Evolutionary conservation across 30 jellyfish, hydroid and myxozoan genomes (phyloP).

Genomic region (Clytia hemisphaerica): DNA sequence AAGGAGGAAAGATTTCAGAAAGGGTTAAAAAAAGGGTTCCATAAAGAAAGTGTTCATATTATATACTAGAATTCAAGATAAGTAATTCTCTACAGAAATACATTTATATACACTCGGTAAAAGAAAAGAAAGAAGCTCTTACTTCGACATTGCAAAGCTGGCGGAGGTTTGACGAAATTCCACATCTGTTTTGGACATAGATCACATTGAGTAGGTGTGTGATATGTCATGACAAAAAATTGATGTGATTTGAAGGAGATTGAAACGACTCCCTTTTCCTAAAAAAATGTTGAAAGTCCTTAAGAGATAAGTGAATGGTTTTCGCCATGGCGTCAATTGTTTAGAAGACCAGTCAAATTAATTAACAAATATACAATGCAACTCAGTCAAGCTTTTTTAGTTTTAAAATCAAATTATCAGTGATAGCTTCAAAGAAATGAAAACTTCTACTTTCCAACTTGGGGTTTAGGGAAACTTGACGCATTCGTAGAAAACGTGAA

Average conservation of each 20-base stretch:
- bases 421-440: too few relatives aligned
- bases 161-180: slow-evolving; percentile 85
- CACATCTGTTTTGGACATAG: slow-evolving; percentile 76
- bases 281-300: not conserved
- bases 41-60: not conserved
- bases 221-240: slow-evolving; percentile 80
- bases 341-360: too few relatives aligned
- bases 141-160: slow-evolving; percentile 93
- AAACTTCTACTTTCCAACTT: too few relatives aligned
- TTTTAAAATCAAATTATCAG: too few relatives aligned
- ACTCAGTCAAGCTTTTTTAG: too few relatives aligned
- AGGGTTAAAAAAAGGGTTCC: not conserved
- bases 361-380: too few relatives aligned
- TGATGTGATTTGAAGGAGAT: slow-evolving; percentile 73
- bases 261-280: slow-evolving; percentile 68
- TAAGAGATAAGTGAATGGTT: not conserved
- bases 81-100: too few relatives aligned
- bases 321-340: not conserved
- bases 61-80: too few relatives aligned
- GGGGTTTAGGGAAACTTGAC: too few relatives aligned
- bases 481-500: too few relatives aligned
- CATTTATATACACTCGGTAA: not conserved
- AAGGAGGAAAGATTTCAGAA: not conserved
- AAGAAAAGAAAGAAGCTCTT: slow-evolving; percentile 4
- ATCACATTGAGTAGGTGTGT: slow-evolving; percentile 92